A percentile compares a stretch with the other conserved stretches of the same genome.
Conservation (phyloP, 2,888 invertebrate genomes). For the Dolichopus griseipennis region DNA sequence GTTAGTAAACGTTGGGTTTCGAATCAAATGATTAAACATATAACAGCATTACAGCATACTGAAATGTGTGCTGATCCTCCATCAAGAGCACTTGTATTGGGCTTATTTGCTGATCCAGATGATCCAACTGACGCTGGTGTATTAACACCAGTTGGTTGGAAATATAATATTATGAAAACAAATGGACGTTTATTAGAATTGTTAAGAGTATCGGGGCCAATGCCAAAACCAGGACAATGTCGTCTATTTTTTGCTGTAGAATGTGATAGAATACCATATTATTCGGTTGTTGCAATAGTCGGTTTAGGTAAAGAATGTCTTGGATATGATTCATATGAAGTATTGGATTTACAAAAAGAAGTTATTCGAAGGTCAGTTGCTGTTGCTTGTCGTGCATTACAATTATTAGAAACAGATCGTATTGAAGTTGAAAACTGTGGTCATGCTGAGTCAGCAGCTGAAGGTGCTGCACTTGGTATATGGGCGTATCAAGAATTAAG, state of each 20-base stretch:
- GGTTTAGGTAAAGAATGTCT: conserved; percentile 62
- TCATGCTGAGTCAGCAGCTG: conserved; percentile 70
- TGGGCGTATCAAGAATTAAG: conserved; percentile 57
- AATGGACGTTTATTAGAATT: conserved; percentile 51
- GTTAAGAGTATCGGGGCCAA: conserved; percentile 46
- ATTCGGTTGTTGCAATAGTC: conserved; percentile 60
- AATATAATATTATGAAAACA: conserved; percentile 47
- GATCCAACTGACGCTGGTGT: conserved; percentile 47
- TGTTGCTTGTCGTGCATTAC: conserved; percentile 50
- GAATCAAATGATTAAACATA: too few relatives aligned
- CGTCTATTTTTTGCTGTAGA: conserved; percentile 59
- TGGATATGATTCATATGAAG: conserved; percentile 58
- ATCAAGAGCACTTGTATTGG: conserved; percentile 50
- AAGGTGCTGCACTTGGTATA: conserved; percentile 60
- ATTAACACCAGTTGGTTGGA: conserved; percentile 53
- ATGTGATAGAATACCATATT: conserved; percentile 41
- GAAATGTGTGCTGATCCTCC: conserved; percentile 38
- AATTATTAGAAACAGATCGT: conserved; percentile 46
- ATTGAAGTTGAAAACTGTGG: conserved; percentile 64
- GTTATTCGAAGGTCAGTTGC: conserved; percentile 62
- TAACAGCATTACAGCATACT: conserved; percentile 28
- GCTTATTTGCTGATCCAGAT: conserved; percentile 54
- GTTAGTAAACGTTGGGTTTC: too few relatives aligned
- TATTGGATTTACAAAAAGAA: conserved; percentile 65
- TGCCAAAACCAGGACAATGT: conserved; percentile 46